These are phyloP conservation scores for Scaeva pyrastri DNA, from an alignment of 2,888 invertebrate genomes.

Conservation along the genomic window DNA sequence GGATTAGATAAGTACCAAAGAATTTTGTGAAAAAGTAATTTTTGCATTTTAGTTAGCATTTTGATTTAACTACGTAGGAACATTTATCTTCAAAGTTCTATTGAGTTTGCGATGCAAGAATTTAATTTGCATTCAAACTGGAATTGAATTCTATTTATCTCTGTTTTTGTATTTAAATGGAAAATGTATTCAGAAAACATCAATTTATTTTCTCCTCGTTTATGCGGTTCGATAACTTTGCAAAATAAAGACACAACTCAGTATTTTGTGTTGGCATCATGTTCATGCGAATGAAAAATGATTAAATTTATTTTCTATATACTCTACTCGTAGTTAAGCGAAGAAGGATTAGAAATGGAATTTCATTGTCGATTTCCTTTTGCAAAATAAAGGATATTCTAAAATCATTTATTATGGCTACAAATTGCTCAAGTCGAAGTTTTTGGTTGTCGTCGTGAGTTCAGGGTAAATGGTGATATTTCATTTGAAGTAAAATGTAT, in stretches of 20 bases:
- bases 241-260: background rate
- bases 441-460: background rate
- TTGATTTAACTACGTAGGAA: background rate
- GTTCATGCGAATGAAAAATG: background rate
- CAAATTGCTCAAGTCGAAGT: background rate
- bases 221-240: constrained; percentile 16
- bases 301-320: constrained; percentile 15
- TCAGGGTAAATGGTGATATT: background rate
- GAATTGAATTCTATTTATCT: constrained; percentile 37
- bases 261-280: background rate
- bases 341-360: constrained; percentile 23
- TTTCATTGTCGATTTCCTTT: constrained; percentile 29
- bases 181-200: background rate
- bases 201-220: constrained; percentile 2
- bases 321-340: too few relatives aligned
- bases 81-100: constrained; percentile 39
- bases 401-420: constrained; percentile 14
- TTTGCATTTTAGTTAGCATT: background rate
- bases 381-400: constrained; percentile 12
- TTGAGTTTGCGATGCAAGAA: constrained; percentile 16
- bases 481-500: constrained; percentile 15
- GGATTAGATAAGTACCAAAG: background rate
- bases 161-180: background rate
- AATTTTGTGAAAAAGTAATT: background rate
- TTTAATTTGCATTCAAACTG: constrained; percentile 23